phyloP scores from a whole-genome alignment of 2,888 invertebrate species.

The Cryptocephalus primarius region DNA sequence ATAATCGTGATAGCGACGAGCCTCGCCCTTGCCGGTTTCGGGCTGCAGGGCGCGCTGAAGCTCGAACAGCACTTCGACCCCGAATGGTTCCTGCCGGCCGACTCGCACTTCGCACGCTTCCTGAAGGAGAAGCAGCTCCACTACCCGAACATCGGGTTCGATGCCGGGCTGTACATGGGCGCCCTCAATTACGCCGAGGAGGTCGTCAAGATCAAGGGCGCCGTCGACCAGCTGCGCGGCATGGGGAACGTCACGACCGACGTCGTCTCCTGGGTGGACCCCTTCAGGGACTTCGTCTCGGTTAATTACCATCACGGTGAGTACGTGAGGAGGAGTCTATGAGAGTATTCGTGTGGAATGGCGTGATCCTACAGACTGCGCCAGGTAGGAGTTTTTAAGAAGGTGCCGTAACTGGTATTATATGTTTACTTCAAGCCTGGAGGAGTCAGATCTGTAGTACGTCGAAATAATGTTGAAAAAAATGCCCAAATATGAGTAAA shows the following conservation, averaged over 20 bases:
- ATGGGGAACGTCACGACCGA: conserved; percentile 43
- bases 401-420: too few species aligned
- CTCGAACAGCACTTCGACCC: conserved; percentile 72
- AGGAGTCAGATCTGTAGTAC: too few species aligned
- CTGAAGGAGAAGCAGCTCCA: conserved; percentile 43
- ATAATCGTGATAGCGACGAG: conserved; percentile 49
- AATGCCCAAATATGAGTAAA: too few species aligned
- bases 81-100: conserved; percentile 64
- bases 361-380: too few species aligned
- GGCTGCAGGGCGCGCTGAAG: conserved; percentile 49
- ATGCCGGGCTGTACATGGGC: conserved; percentile 56
- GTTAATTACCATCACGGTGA: conserved; percentile 44
- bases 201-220: conserved; percentile 45
- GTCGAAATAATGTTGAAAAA: too few species aligned
- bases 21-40: conserved; percentile 47
- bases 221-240: conserved; percentile 43
- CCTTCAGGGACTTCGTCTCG: conserved; percentile 52
- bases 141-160: conserved; percentile 56
- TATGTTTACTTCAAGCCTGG: too few species aligned
- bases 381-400: too few species aligned
- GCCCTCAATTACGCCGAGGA: conserved; percentile 53
- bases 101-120: conserved; percentile 54
- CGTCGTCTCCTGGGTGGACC: conserved; percentile 52
- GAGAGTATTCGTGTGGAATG: too few species aligned
- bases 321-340: too few species aligned